These are phyloP conservation scores for Brachionus rotundiformis DNA, from an alignment of 1,140 invertebrate genomes.

Conservation along the genomic window DNA sequence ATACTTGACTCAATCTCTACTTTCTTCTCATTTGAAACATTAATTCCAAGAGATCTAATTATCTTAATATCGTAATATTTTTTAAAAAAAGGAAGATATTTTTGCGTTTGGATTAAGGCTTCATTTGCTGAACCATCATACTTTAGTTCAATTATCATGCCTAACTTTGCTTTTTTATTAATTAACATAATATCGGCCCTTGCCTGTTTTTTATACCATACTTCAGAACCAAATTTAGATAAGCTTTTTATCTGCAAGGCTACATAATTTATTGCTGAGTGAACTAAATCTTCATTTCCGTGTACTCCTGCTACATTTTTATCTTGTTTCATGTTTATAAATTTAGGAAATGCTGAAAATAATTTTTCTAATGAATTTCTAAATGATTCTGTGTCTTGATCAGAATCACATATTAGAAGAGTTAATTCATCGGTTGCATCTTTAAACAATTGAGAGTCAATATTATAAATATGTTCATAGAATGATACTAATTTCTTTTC, in stretches of 20 bases:
- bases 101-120: constrained; percentile 32
- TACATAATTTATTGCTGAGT: constrained; percentile 29
- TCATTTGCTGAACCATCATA: constrained; percentile 32
- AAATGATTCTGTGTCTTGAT: background rate
- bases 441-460: no score
- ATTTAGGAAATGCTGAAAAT: background rate
- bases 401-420: background rate
- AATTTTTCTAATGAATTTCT: background rate
- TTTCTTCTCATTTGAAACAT: constrained; percentile 43
- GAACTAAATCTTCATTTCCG: constrained; percentile 36
- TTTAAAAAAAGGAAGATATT: constrained; percentile 37
- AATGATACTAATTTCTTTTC: background rate
- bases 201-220: constrained; percentile 28
- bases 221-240: constrained; percentile 46
- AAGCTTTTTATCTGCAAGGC: constrained; percentile 35
- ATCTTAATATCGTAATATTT: constrained; percentile 22
- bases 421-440: background rate
- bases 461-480: background rate
- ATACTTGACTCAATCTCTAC: constrained; percentile 26
- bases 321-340: background rate
- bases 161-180: constrained; percentile 32
- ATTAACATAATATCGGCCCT: constrained; percentile 42
- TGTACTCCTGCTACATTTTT: constrained; percentile 7
- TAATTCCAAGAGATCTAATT: constrained; percentile 38
- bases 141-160: constrained; percentile 40